Evolutionary conservation across 64 coral and sea anemone genomes (phyloP), one percentile per base, ranked within the genome.

Genomic region (Astreopora myriophthalma): DNA sequence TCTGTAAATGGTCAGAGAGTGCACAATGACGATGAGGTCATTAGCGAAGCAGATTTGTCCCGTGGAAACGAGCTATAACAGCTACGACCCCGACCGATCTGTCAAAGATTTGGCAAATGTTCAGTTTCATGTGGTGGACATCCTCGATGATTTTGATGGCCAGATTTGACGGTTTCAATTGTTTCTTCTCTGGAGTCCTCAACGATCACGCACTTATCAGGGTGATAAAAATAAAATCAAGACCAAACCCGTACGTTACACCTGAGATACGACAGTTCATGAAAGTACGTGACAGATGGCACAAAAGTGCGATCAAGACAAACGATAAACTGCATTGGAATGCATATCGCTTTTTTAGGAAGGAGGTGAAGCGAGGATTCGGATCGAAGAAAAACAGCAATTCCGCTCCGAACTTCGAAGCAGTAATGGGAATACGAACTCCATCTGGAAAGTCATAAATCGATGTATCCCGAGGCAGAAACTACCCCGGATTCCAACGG

Each of bases 61-160:
- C n/a, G n/a, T n/a, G n/a, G n/a, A n/a, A n/a, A n/a, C n/a, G 73
- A 94, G 66, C 92, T 94, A 89, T 75, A 85, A 94, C 29, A 74
- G 74, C 92, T 94, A 94, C 29, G 26, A 94, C 25, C 30, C 30
- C 0, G 69, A 89, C 12, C 19, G 37, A n/a, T 94, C 89, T 26
- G 19, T 84, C 1, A 73, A 44, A 22, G 76, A 89, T 66, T 42
- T 89, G 30, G 92, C 33, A 25, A 23, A 44, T 17, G 92, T 89
- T 28, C 92, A 86, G 35, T 94, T 88, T 27, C 63, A 89, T 89
- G 30, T 69, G 20, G 34, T 69, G 20, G 77, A 51, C 81, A 20
- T 94, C 17, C 80, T 94, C 34, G 68, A 89, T 7, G 78, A 94
- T 42, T 87, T 77, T 34, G 49, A 73, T 34, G 77, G 89, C 37